Conservation (phyloP, 2,888 invertebrate species). For the Philhelius pedissequus region DNA sequence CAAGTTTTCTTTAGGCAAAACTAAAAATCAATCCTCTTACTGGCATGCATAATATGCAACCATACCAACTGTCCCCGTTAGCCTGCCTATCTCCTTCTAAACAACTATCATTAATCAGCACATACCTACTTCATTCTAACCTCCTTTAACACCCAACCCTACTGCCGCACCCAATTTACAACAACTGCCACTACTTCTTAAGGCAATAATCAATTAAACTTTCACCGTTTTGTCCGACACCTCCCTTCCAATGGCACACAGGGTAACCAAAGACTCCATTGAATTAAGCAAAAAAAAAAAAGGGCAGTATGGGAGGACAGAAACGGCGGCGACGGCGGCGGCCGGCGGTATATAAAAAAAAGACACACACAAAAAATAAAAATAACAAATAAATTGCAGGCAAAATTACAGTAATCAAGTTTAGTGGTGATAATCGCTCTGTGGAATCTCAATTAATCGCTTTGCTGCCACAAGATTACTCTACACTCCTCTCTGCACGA, state of each 20-base stretch:
- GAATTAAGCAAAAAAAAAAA: not conserved
- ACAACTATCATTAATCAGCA: constrained; percentile 50
- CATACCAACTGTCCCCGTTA: not conserved
- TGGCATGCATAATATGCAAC: not conserved
- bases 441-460: constrained; percentile 70
- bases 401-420: constrained; percentile 71
- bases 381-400: constrained; percentile 66
- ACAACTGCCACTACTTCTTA: constrained; percentile 35
- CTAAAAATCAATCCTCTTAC: not conserved
- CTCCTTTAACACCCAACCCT: constrained; percentile 49
- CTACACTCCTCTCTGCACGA: constrained; percentile 32
- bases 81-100: constrained; percentile 4
- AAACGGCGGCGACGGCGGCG: no score
- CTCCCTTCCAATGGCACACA: constrained; percentile 7
- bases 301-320: constrained; percentile 1
- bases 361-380: constrained; percentile 16
- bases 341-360: not conserved
- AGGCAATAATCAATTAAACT: constrained; percentile 68
- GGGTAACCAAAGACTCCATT: not conserved
- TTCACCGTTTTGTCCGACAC: constrained; percentile 59
- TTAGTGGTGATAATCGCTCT: constrained; percentile 70
- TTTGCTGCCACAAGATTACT: constrained; percentile 67
- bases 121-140: not conserved
- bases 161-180: constrained; percentile 38
- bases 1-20: not conserved